Evolutionary conservation across 2,113 vertebrate species (phyloP).

Genomic region (Baryphthengus martii): DNA sequence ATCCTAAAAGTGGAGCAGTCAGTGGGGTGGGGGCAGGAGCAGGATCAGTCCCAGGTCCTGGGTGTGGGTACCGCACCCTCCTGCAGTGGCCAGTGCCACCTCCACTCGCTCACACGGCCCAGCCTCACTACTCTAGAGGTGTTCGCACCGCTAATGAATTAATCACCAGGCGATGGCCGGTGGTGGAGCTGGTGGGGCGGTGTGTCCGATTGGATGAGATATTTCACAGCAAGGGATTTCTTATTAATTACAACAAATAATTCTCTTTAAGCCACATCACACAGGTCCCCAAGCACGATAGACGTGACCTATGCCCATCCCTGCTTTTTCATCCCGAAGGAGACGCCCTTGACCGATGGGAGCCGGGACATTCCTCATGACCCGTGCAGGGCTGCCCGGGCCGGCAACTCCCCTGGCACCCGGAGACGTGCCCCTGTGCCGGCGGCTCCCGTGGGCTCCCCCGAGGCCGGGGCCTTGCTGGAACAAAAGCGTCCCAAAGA

Average conservation of each 20-base stretch:
- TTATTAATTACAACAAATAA: neutral
- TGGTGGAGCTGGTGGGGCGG: fast-evolving
- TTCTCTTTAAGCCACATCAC: fast-evolving
- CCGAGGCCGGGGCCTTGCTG: neutral
- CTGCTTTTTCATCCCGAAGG: neutral
- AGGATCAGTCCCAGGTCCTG: neutral
- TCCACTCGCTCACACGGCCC: fast-evolving
- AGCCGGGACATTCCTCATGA: neutral
- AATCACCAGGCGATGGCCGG: neutral
- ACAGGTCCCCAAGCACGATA: fast-evolving
- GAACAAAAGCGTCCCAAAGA: constrained; percentile 58
- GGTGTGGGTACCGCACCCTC: neutral
- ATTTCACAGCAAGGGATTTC: neutral
- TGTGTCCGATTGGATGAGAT: neutral
- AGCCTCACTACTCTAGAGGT: neutral
- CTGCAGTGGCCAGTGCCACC: neutral
- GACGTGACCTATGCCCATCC: fast-evolving
- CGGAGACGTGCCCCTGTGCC: fast-evolving
- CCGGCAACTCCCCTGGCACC: neutral
- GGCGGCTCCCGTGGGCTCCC: fast-evolving
- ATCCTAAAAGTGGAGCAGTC: neutral
- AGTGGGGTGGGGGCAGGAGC: neutral
- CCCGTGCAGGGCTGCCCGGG: neutral
- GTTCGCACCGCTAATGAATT: neutral
- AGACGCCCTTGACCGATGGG: neutral